Base-by-base conservation (phyloP, 1,140 invertebrate species). In the Drosophila lowei region DNA sequence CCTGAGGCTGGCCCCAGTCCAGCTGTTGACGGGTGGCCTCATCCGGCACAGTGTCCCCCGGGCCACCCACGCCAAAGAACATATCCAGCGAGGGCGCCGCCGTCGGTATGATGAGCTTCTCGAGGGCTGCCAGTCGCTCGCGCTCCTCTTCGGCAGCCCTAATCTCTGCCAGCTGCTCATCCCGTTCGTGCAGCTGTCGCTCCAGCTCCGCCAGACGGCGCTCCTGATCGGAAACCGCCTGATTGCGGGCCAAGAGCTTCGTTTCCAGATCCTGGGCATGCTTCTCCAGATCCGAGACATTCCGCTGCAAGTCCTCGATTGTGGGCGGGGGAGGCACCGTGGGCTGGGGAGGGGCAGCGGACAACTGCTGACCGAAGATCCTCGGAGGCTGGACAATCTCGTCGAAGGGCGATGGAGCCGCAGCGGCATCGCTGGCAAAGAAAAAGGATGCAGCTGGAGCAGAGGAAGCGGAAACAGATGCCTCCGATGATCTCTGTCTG, bases 211-310 rank as follows among this genome's bases (percentile, higher is more conserved):
- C 21, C 6, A 72, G 46, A 21, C 61, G 59, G 55, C 86, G 88
- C 63, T 91, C 85, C 9, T 48, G 42, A 38, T 64, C 73, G 6
- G 49, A 8, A 16, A 70, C 25, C 3, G 44, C 52, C 13, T 76
- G 67, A 55, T 81, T 83, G 3, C 77, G 66, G 1, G 70, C 54
- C 15, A 64, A 34, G n/a, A 86, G 60, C 64, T 89, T 89, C 2
- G 60, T 72, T 15, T 90, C 83, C 46, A 90, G 53, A 5, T 90
- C 89, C 54, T 90, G 81, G 16, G 89, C 89, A 48, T 91, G 88
- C 56, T 91, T 91, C 54, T 91, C 90, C 60, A 91, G 63, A 66
- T 91, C 90, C 0, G 85, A 90, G 7, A 91, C 90, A 30, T 91
- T 91, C 2, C 89, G 71, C 60, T 91, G 85, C 52, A 91, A 49